A percentile compares a stretch with the other conserved stretches of the same genome.
phyloP scores from a whole-genome alignment of 2,888 invertebrate genomes.

The Ennomos fuscantarius region DNA sequence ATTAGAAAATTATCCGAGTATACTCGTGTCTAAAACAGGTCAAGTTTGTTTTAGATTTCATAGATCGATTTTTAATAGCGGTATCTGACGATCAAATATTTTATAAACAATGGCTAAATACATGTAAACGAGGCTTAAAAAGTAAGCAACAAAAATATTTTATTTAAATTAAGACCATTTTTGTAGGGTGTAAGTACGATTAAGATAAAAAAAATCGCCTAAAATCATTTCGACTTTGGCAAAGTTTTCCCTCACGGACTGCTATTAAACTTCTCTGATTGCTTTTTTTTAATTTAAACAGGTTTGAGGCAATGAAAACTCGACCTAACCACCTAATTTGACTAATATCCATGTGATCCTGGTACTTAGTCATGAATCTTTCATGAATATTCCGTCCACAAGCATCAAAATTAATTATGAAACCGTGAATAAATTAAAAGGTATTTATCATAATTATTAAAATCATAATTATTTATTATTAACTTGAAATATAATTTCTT shows the following conservation, averaged over 20 bases:
- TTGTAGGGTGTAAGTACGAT: too few species aligned
- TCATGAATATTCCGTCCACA: slow-evolving; percentile 44
- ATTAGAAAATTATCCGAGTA: too few species aligned
- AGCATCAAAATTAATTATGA: slow-evolving; percentile 36
- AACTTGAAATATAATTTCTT: slow-evolving; percentile 7
- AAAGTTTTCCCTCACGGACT: slow-evolving; percentile 17
- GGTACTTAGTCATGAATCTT: slow-evolving; percentile 41
- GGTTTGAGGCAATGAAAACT: slow-evolving; percentile 38
- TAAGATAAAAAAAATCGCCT: too few species aligned
- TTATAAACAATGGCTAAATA: too few species aligned
- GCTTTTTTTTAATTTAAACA: slow-evolving; percentile 48
- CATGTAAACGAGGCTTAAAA: too few species aligned
- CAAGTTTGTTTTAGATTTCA: slow-evolving; percentile 2
- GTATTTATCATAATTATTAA: slow-evolving; percentile 19
- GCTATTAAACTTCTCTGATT: slow-evolving; percentile 54
- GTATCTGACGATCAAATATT: too few species aligned
- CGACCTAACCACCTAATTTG: slow-evolving; percentile 42
- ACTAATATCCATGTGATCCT: slow-evolving; percentile 45
- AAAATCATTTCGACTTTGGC: slow-evolving; percentile 8
- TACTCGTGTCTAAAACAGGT: too few species aligned
- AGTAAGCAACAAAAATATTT: too few species aligned
- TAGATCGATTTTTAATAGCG: slow-evolving; percentile 6
- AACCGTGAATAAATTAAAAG: slow-evolving; percentile 30
- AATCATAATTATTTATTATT: slow-evolving; percentile 6
- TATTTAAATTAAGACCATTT: too few species aligned